phyloP scores from a whole-genome alignment of 2,113 vertebrate genomes.

The Eptatretus burgeri region DNA sequence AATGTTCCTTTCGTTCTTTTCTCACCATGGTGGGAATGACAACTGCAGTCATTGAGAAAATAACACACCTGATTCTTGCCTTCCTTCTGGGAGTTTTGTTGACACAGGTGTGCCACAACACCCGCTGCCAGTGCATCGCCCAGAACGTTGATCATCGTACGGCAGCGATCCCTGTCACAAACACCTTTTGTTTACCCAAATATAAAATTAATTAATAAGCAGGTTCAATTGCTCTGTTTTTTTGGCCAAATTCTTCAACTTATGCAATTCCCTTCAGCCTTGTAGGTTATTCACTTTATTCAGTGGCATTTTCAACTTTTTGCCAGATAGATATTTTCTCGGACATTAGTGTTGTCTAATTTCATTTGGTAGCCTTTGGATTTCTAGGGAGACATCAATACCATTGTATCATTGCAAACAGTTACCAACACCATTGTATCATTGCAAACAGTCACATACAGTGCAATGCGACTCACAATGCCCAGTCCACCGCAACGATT shows the following conservation, averaged over 20 bases:
- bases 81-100: constrained; percentile 10
- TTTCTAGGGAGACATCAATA: neutral
- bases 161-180: constrained; percentile 39
- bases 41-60: too few relatives aligned
- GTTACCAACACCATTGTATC: neutral
- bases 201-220: too few relatives aligned
- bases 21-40: too few relatives aligned
- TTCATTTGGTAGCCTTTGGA: neutral
- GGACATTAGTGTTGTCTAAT: neutral
- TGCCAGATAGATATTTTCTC: neutral
- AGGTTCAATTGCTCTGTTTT: too few relatives aligned
- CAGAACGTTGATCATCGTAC: constrained; percentile 66
- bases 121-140: constrained; percentile 72
- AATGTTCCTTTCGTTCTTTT: too few relatives aligned
- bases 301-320: neutral
- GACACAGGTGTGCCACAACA: constrained; percentile 62
- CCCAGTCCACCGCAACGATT: constrained; percentile 87
- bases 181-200: too few relatives aligned
- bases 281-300: neutral
- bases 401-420: neutral
- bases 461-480: constrained; percentile 37
- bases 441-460: neutral
- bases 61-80: too few relatives aligned
- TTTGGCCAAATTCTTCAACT: too few relatives aligned
- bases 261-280: neutral